Percentiles rank a stretch among this genome's conserved stretches.
Conservation (phyloP, 92 coral and sea anemone species). For the Porites divaricata region DNA sequence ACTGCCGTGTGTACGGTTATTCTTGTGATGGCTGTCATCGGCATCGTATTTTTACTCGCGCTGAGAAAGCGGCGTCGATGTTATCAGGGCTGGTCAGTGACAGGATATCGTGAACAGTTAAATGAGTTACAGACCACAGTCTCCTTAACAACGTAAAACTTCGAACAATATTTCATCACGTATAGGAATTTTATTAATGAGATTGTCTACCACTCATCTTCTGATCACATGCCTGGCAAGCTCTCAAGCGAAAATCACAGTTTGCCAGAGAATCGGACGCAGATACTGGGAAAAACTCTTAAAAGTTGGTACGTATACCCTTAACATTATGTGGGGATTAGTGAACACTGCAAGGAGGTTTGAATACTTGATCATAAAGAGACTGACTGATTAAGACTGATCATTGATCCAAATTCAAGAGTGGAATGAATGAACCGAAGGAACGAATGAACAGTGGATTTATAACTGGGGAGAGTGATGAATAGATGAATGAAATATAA, state of each 20-base stretch:
- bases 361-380: too few species aligned
- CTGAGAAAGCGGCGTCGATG: neutral
- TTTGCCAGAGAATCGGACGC: too few species aligned
- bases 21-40: constrained; percentile 22
- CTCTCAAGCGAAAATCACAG: too few species aligned
- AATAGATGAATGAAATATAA: neutral
- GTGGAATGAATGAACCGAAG: neutral
- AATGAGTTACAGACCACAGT: constrained; percentile 12
- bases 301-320: too few species aligned
- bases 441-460: neutral
- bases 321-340: too few species aligned
- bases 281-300: too few species aligned
- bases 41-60: neutral
- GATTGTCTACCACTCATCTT: neutral
- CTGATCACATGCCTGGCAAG: neutral
- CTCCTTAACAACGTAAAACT: constrained; percentile 1
- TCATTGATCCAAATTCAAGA: too few species aligned
- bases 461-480: neutral
- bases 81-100: constrained; percentile 14
- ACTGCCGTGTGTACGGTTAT: constrained; percentile 21
- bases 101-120: constrained; percentile 19
- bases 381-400: neutral
- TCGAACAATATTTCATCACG: neutral
- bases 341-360: neutral
- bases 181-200: neutral